Percentiles rank a stretch among this genome's conserved stretches.
Conservation (phyloP, 2,797 vertebrate genomes). For the Centropyge bicolor region DNA sequence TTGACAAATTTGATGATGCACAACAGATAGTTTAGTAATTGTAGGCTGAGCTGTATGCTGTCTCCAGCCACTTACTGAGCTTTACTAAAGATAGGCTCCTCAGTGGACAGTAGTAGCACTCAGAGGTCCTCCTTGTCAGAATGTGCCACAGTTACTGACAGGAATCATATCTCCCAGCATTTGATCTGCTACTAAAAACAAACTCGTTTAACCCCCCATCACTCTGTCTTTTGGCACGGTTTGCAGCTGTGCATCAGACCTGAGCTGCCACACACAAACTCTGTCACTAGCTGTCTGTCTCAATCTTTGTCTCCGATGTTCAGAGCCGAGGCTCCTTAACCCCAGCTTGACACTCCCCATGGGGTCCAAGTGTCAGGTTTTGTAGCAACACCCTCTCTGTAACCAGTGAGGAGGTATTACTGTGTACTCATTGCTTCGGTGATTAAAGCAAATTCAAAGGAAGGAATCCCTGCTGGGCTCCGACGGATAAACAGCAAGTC, state of each 20-base stretch:
- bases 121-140: conserved; percentile 16
- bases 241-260: conserved; percentile 51
- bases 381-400: neutral
- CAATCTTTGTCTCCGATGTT: conserved; percentile 27
- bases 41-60: conserved; percentile 1
- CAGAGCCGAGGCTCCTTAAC: conserved; percentile 38
- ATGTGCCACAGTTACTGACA: conserved; percentile 36
- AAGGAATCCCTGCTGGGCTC: conserved; percentile 39
- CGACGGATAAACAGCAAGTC: conserved; percentile 41
- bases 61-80: neutral
- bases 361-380: conserved; percentile 19
- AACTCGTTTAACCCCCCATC: conserved; percentile 15
- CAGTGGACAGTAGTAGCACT: neutral
- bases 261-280: conserved; percentile 33
- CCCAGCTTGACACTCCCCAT: conserved; percentile 8
- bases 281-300: conserved; percentile 35
- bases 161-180: conserved; percentile 17
- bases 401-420: conserved; percentile 13
- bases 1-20: neutral
- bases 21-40: neutral
- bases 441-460: conserved; percentile 42
- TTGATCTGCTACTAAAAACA: conserved; percentile 47
- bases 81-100: conserved; percentile 7
- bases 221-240: conserved; percentile 39
- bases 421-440: neutral